Evolutionary conservation across 2,888 invertebrate genomes (phyloP), one percentile per base, ranked within the genome.

Genomic region (Sussaba pulchella): DNA sequence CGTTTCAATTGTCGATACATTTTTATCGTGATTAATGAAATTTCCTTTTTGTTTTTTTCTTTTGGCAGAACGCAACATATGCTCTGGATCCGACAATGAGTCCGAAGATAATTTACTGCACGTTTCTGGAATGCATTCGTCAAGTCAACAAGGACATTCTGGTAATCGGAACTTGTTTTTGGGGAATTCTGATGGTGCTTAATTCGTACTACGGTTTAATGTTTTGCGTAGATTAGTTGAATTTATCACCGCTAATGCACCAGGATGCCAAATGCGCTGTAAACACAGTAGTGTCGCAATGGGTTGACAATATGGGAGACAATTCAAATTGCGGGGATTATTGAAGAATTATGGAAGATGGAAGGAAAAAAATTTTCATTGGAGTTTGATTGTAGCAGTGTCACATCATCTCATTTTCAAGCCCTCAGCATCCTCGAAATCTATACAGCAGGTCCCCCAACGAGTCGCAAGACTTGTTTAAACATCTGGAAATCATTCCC

Each of bases 101-200:
- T 69, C 86, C 90, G 6, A 82, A 82, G 21, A 83, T 84, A 67
- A 83, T 91, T 41, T 91, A 91, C 75, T 91, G 91, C 82, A 88
- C 90, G 19, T 91, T 91, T 75, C 82, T 91, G 71, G 90, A 91
- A 72, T 91, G 91, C 81, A 83, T 91, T 64, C 89, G 91, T 39
- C 90, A 90, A 86, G 91, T 90, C 63, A 91, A 90, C 86, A 91
- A 90, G 80, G 85, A 90, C 66, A 85, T 67, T 70, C 79, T 91
- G 88, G 91, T 91, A 88, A 89, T 24, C 50, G 39, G 50, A 26
- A 73, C 36, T 2, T 73, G 31, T 57, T 81, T 36, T 39, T n/a
- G n/a, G 9, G 19, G 59, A 73, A 59, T 59, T 63, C 26, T 52
- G 39, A 19, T 24, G 50, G 39, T 47, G 5, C 12, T 75, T 36